These are phyloP conservation scores for Scaptomyza pallida DNA, from an alignment of 1,140 invertebrate species.

Conservation along the genomic window DNA sequence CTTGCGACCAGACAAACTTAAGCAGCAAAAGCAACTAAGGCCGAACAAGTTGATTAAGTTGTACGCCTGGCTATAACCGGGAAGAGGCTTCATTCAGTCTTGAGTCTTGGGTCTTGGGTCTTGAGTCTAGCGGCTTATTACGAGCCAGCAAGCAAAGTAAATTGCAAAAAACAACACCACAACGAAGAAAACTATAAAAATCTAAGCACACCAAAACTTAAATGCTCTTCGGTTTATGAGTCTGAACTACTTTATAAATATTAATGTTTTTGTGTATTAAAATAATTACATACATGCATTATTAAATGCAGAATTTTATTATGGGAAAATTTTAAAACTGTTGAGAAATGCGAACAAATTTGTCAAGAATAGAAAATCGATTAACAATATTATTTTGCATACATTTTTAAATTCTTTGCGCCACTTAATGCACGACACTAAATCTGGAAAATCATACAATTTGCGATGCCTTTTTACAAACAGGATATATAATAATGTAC, in stretches of 20 bases:
- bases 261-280: neutral
- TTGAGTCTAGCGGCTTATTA: constrained; percentile 75
- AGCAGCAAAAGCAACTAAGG: constrained; percentile 46
- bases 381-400: no score
- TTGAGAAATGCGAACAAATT: no score
- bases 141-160: constrained; percentile 72
- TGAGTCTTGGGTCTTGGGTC: constrained; percentile 63
- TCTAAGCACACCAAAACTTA: constrained; percentile 6
- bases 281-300: neutral
- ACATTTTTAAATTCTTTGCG: no score
- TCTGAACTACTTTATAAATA: neutral
- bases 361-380: no score
- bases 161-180: constrained; percentile 52
- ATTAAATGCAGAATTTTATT: no score
- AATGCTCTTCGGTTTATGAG: constrained; percentile 8
- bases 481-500: no score
- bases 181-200: constrained; percentile 5
- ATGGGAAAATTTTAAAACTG: no score
- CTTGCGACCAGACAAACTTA: constrained; percentile 67
- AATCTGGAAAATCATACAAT: no score
- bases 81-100: constrained; percentile 52
- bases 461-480: no score
- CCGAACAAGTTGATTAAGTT: constrained; percentile 69
- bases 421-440: no score
- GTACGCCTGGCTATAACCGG: constrained; percentile 47